Percentiles rank a stretch among this genome's conserved stretches.
These are phyloP conservation scores for Ceratothoa steindachneri DNA, from an alignment of 2,888 invertebrate species.

Conservation along the genomic window DNA sequence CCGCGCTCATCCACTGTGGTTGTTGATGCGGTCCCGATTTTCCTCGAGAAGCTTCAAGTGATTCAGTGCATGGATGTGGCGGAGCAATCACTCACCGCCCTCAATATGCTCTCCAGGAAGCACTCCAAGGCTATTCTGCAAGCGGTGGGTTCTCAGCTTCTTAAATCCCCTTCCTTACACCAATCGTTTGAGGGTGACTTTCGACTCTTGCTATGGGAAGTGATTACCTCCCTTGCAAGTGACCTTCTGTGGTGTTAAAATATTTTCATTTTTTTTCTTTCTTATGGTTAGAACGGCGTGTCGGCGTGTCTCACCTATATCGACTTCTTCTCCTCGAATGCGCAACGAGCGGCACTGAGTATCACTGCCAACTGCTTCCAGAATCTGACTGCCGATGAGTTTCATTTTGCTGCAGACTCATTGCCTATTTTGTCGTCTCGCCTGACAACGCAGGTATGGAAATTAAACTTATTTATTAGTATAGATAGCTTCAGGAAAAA, in stretches of 20 bases:
- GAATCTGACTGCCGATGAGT: conserved; percentile 88
- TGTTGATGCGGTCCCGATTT: conserved; percentile 93
- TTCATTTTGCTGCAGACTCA: conserved; percentile 84
- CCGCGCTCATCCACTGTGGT: conserved; percentile 94
- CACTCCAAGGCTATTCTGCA: conserved; percentile 95
- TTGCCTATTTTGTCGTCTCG: conserved; percentile 73
- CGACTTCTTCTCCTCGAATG: conserved; percentile 97
- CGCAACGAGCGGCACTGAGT: conserved; percentile 91
- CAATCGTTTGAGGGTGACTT: no score
- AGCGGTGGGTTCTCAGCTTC: conserved; percentile 62
- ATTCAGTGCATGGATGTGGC: conserved; percentile 99
- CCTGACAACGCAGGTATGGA: conserved; percentile 58
- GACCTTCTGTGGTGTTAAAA: no score
- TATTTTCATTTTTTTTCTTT: no score
- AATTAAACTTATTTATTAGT: no score
- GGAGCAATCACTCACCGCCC: conserved; percentile 92
- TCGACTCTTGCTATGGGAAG: no score
- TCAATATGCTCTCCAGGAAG: conserved; percentile 92
- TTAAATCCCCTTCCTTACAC: not conserved
- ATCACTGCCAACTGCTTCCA: conserved; percentile 98
- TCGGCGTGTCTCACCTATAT: conserved; percentile 92
- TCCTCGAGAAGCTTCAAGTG: conserved; percentile 92
- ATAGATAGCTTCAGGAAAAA: no score
- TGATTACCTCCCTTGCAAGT: no score
- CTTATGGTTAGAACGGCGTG: no score